A percentile compares a stretch with the other conserved stretches of the same genome.
Evolutionary conservation across 2,797 vertebrate genomes (phyloP).

Genomic region (Serranus cabrilla): DNA sequence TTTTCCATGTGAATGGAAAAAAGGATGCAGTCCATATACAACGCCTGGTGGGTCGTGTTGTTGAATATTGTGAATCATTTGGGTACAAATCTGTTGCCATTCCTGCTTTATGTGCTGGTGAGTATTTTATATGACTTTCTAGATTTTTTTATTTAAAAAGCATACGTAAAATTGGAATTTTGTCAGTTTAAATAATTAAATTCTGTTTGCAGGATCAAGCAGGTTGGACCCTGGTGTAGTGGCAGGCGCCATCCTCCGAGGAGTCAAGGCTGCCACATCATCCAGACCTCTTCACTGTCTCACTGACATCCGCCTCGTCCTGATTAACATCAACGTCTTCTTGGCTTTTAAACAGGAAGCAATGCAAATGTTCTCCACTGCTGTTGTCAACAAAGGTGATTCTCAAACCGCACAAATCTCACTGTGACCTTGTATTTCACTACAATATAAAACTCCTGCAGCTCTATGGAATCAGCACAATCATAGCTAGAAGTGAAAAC

Average conservation of each 20-base stretch:
- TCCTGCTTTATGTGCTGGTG: constrained; percentile 80
- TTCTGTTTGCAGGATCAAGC: constrained; percentile 64
- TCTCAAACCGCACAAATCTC: not conserved
- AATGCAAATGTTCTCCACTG: constrained; percentile 40
- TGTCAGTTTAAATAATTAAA: too few species aligned
- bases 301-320: constrained; percentile 66
- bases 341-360: constrained; percentile 68
- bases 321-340: constrained; percentile 69
- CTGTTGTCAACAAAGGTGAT: constrained; percentile 45
- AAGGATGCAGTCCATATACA: constrained; percentile 37
- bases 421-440: too few species aligned
- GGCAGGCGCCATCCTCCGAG: constrained; percentile 69
- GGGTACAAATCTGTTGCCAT: constrained; percentile 70
- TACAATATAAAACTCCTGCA: too few species aligned
- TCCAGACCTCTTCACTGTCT: constrained; percentile 26
- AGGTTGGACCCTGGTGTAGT: constrained; percentile 57
- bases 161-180: too few species aligned
- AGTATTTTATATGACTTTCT: not conserved
- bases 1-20: constrained; percentile 73
- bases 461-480: too few species aligned
- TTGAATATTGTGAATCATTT: constrained; percentile 50
- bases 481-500: too few species aligned
- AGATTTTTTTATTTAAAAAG: too few species aligned
- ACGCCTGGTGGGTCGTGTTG: constrained; percentile 52
- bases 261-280: constrained; percentile 41